Evolutionary conservation across 2,888 invertebrate species (phyloP), one percentile per base, ranked within the genome.

Genomic region (Hirtodrosophila alboralis): DNA sequence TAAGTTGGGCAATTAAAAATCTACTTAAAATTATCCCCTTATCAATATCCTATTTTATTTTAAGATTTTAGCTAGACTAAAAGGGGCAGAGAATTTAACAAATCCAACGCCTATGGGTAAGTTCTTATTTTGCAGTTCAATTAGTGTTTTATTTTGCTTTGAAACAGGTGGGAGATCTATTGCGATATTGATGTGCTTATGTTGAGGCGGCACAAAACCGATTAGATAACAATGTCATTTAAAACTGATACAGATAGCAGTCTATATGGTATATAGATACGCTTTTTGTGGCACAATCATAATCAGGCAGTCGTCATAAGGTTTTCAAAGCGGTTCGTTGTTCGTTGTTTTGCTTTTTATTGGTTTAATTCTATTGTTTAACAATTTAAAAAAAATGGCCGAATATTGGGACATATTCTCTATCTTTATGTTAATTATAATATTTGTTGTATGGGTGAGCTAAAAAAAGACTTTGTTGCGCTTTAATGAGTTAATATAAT

Each of bases 1-100:
- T 68, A 67, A 66, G 67, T 67, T 6, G 0, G 6, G 1, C 18
- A 18, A n/a, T n/a, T n/a, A n/a, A n/a, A n/a, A n/a, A n/a, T 18
- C 18, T 18, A 18, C 18, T 4, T 18, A 4, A 1, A 4, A 4
- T 3, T 10, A 8, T 10, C 5, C 7, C 9, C 27, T 1, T 7
- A 9, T 9, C 26, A n/a, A 33, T 33, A 33, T 26, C 0, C 23
- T 23, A 2, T 40, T 28, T 1, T 27, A 1, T 14, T 33, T 14
- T 23, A 41, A 58, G 59, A 23, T 7, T n/a, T 0, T 47, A 8
- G 2, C 10, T 1, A 4, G 7, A 4, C 4, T 4, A 18, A 18
- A 18, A 1, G 4, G 18, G 1, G 18, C n/a, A n/a, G n/a, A 21
- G 18, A 3, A 21, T 21, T 4, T 2, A 7, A 13, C 12, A 9